Conservation (phyloP, 2,113 vertebrate genomes). For the Pterocles burchelli region DNA sequence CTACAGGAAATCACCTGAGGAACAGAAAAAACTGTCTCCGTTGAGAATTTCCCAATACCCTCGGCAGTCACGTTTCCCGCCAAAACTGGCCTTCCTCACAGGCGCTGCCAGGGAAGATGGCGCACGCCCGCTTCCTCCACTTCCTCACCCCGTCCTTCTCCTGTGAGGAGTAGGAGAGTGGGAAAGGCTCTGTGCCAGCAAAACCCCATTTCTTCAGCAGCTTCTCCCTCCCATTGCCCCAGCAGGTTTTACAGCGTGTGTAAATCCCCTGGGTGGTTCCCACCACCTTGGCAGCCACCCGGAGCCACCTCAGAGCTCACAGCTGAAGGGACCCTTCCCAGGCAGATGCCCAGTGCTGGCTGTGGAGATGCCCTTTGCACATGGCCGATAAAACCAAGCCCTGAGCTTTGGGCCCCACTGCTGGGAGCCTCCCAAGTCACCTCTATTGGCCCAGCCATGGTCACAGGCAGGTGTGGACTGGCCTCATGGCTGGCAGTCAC, state of each 20-base stretch:
- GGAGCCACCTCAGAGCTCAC: background rate
- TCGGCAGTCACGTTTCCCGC: too few species aligned
- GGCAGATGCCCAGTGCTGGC: background rate
- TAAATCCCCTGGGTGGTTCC: background rate
- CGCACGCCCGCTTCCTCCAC: accelerated
- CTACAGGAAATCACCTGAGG: background rate
- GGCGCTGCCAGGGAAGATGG: background rate
- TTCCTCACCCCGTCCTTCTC: background rate
- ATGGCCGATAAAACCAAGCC: background rate
- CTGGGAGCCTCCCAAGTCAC: background rate
- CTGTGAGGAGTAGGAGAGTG: accelerated
- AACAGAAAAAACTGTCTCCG: accelerated
- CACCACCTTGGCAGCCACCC: background rate
- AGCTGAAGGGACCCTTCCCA: background rate
- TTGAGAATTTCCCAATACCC: accelerated
- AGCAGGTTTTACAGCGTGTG: background rate
- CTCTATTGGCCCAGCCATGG: background rate
- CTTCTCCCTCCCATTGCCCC: background rate
- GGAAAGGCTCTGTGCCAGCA: background rate
- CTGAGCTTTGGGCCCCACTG: background rate
- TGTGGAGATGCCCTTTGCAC: background rate
- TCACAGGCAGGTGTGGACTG: background rate
- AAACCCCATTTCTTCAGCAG: background rate
- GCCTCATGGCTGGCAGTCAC: background rate
- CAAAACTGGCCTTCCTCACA: background rate